Percentiles rank a stretch among this genome's conserved stretches.
phyloP scores from a whole-genome alignment of 2,797 vertebrate genomes.

The Eleutherodactylus coqui region DNA sequence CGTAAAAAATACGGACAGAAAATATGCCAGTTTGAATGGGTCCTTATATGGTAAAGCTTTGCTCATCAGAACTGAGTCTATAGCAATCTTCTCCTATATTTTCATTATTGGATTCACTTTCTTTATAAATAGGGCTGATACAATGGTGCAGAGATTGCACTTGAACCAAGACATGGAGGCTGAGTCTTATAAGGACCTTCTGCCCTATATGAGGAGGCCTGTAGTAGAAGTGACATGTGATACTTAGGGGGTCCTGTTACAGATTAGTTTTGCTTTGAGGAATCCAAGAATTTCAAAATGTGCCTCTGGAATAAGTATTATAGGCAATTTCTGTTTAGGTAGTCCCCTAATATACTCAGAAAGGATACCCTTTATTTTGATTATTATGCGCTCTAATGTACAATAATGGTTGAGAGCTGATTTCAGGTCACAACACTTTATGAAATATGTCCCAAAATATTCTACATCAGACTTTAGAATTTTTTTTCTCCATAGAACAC shows the following conservation, averaged over 20 bases:
- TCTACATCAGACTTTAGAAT: background rate
- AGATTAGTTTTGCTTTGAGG: background rate
- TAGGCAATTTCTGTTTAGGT: too few species aligned
- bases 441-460: background rate
- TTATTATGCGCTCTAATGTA: background rate
- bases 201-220: background rate
- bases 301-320: background rate
- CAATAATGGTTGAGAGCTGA: background rate
- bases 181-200: background rate
- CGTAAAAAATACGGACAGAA: too few species aligned
- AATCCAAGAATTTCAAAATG: background rate
- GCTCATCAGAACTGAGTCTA: too few species aligned
- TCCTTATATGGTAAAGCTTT: too few species aligned
- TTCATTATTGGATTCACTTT: background rate
- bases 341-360: background rate
- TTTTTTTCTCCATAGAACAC: background rate
- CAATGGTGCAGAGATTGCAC: background rate
- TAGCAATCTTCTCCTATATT: background rate
- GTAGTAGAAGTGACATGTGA: background rate
- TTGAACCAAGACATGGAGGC: background rate
- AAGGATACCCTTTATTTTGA: background rate
- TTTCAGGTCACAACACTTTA: background rate
- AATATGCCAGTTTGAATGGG: too few species aligned
- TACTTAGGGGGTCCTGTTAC: background rate
- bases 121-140: background rate